These are phyloP conservation scores for Cyrtonyx montezumae DNA, from an alignment of 2,113 vertebrate species.

Conservation along the genomic window DNA sequence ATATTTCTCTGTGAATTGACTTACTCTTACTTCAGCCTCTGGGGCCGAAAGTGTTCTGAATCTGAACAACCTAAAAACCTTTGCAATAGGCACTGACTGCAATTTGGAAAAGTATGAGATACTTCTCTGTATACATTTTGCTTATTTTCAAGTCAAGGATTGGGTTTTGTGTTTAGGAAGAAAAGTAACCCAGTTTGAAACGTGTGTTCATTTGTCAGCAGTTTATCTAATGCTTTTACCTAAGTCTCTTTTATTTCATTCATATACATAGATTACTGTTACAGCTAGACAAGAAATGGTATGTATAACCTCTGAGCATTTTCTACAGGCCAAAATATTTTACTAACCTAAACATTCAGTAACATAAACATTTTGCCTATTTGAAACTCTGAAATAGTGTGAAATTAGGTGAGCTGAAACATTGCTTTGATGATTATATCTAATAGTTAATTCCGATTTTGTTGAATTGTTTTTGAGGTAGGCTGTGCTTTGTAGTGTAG, in stretches of 20 bases:
- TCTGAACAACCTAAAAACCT: not conserved
- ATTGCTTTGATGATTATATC: not conserved
- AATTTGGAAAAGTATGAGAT: not conserved
- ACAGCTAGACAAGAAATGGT: not conserved
- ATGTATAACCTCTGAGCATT: not conserved
- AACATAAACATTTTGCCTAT: not conserved
- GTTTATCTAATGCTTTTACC: not conserved
- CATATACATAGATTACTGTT: not conserved
- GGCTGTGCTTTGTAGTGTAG: not conserved
- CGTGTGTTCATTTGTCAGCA: not conserved
- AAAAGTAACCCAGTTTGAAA: not conserved
- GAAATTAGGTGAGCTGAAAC: not conserved
- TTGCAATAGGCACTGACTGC: not conserved
- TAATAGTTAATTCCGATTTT: not conserved
- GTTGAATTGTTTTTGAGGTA: not conserved
- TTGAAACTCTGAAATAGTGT: not conserved
- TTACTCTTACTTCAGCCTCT: not conserved
- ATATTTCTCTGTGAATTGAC: not conserved
- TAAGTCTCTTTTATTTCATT: not conserved
- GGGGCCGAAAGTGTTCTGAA: not conserved
- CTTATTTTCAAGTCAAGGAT: not conserved
- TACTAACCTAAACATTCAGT: not conserved
- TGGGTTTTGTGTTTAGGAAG: not conserved
- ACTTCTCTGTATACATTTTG: not conserved
- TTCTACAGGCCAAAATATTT: slow-evolving; percentile 6